Evolutionary conservation across 1,140 invertebrate genomes (phyloP), one percentile per base, ranked within the genome.

Genomic region (Tribolium madens): DNA sequence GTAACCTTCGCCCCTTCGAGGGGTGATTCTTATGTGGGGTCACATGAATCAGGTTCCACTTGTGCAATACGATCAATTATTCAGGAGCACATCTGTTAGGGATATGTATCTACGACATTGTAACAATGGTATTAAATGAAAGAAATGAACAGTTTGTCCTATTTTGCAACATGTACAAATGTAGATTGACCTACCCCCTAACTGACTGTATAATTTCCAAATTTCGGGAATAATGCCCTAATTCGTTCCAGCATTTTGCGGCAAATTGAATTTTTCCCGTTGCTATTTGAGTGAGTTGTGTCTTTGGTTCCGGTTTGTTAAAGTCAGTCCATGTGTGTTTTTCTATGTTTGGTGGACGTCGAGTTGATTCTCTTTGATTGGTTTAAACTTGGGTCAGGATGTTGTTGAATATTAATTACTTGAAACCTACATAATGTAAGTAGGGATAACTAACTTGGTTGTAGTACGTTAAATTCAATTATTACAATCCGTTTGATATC

Each of bases 41-140:
- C 60, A 69, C 71, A 81, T 79, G 76, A 80, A 81, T 81, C 81
- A 79, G 77, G 75, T 74, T 74, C 74, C 77, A 77, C 79, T 80
- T 77, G 70, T 72, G 50, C 76, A 78, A 80, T 53, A 73, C 48
- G 79, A 81, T 81, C 81, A 81, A 81, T 81, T 81, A 81, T 81
- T 81, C 81, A 81, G 50, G 50, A 70, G 72, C 79, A 78, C 81
- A 81, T 81, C 81, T 81, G 81, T 80, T 80, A 76, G 72, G 76
- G 78, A 79, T 81, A 80, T 76, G 75, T 72, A 75, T 74, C 76
- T 69, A 77, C 78, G 73, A 77, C 73, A 75, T 72, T 15, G 47
- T 69, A 78, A 78, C 74, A 78, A 75, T 74, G 17, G 9, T 12
- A 71, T 18, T 52, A 73, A 75, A 76, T 75, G 33, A 71, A 68